Percentiles rank a stretch among this genome's conserved stretches.
Evolutionary conservation across 2,888 invertebrate genomes (phyloP).

Genomic region (Schizotus pectinicornis): DNA sequence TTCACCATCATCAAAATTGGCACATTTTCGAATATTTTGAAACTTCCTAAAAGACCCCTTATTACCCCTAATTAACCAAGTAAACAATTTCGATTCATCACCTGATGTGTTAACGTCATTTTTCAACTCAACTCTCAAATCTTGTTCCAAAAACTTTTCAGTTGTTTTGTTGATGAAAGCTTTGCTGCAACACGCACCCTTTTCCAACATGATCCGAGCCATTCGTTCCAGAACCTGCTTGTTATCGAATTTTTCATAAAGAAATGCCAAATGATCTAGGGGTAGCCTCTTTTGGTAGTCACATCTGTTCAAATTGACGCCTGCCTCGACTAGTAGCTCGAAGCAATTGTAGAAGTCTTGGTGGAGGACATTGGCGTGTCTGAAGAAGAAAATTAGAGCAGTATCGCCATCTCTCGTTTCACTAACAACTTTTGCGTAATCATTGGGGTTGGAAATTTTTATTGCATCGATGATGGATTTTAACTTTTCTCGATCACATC

Average conservation of each 20-base stretch:
- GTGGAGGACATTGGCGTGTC: slow-evolving; percentile 8
- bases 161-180: slow-evolving; percentile 1
- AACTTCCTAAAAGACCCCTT: background rate
- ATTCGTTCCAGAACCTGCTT: background rate
- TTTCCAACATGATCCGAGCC: background rate
- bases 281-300: slow-evolving; percentile 2
- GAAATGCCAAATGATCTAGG: slow-evolving; percentile 6
- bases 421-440: too few species aligned
- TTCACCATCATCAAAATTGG: slow-evolving; percentile 4
- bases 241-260: slow-evolving; percentile 8
- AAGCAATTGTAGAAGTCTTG: slow-evolving; percentile 6
- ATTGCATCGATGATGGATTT: too few species aligned
- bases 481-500: background rate
- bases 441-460: too few species aligned
- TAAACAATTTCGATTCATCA: slow-evolving; percentile 11
- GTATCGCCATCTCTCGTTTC: slow-evolving; percentile 3
- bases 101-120: background rate
- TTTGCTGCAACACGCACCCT: background rate
- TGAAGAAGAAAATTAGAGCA: slow-evolving; percentile 11
- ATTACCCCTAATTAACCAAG: slow-evolving; percentile 3
- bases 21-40: background rate
- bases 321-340: slow-evolving; percentile 2
- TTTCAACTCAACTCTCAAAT: slow-evolving; percentile 1
- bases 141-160: background rate
- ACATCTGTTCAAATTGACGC: slow-evolving; percentile 10